These are phyloP conservation scores for Paraescarpia echinospica DNA, from an alignment of 1,140 invertebrate species.

Conservation along the genomic window DNA sequence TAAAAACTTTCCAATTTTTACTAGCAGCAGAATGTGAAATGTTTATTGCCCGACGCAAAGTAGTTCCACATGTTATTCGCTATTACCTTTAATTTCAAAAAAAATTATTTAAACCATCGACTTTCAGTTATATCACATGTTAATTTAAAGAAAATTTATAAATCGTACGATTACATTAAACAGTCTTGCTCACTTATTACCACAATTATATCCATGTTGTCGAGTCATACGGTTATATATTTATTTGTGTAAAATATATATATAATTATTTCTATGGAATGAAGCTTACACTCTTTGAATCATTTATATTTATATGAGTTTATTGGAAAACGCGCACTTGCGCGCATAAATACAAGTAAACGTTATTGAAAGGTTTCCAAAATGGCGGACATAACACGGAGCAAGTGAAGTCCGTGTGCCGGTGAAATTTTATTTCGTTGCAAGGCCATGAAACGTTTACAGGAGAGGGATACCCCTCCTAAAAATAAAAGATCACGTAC, in stretches of 20 bases:
- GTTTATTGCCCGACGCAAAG: background rate
- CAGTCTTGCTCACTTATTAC: background rate
- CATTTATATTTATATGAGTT: background rate
- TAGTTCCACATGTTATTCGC: background rate
- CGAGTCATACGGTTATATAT: background rate
- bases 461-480: constrained; percentile 57
- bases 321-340: background rate
- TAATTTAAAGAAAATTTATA: background rate
- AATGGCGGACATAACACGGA: background rate
- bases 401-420: background rate
- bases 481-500: constrained; percentile 60
- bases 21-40: background rate
- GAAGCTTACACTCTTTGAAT: background rate
- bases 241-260: background rate
- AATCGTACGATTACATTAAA: background rate
- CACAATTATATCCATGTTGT: background rate
- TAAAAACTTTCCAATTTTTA: background rate
- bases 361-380: background rate
- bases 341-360: background rate
- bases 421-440: background rate
- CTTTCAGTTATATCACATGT: background rate
- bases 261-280: background rate
- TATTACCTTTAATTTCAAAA: background rate
- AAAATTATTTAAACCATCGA: background rate
- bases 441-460: constrained; percentile 53